These are phyloP conservation scores for Champsocephalus esox DNA, from an alignment of 2,797 vertebrate species.

Conservation along the genomic window DNA sequence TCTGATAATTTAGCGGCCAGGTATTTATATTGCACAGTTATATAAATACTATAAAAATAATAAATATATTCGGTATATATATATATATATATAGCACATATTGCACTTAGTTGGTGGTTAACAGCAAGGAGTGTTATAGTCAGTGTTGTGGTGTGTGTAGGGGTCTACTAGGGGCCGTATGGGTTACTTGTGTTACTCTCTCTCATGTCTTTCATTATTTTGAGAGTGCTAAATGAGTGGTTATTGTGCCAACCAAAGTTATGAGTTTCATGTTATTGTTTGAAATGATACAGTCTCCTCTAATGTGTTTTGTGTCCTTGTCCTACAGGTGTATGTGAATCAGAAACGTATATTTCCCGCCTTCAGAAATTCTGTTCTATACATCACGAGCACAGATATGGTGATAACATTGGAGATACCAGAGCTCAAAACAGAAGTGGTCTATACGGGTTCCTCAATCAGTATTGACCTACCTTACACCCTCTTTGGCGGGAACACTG, in stretches of 20 bases:
- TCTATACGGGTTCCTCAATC: constrained; percentile 84
- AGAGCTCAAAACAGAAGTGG: constrained; percentile 73
- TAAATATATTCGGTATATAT: no score
- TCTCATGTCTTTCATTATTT: constrained; percentile 3
- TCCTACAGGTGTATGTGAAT: constrained; percentile 87
- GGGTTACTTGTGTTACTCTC: not conserved
- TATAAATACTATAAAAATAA: no score
- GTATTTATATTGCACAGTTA: no score
- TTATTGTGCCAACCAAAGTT: not conserved
- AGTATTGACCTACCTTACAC: constrained; percentile 82
- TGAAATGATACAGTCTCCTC: not conserved
- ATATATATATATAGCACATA: no score
- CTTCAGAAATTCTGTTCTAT: constrained; percentile 81
- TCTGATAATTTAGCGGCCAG: no score
- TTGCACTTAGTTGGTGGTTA: no score
- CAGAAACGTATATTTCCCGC: constrained; percentile 81
- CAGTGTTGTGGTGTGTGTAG: no score
- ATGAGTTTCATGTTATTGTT: not conserved
- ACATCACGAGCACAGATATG: constrained; percentile 84
- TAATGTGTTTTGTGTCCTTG: constrained; percentile 16
- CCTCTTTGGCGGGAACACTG: constrained; percentile 87
- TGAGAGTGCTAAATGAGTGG: not conserved
- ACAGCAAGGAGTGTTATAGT: no score
- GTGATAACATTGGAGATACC: constrained; percentile 81
- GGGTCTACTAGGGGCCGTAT: no score